Base-by-base conservation (phyloP, 1,140 invertebrate species). In the Delia radicum region DNA sequence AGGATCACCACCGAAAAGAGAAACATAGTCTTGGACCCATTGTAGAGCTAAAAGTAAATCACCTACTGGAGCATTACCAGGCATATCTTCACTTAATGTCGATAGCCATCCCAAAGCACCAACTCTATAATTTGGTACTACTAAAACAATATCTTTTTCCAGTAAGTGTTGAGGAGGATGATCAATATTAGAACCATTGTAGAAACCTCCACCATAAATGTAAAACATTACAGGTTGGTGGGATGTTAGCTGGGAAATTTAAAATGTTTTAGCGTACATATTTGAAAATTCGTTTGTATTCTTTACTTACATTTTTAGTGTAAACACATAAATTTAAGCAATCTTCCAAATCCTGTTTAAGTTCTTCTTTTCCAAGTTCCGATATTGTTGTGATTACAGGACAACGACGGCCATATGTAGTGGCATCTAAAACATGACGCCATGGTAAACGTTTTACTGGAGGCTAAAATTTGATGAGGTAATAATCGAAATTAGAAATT, bases 41-140 rank as follows among this genome's bases (percentile, higher is more conserved):
- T 87, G 81, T 31, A 92, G 79, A 0, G 91, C 90, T 72, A 86
- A 26, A 1, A 81, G 29, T 6, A 84, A 79, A 75, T 86, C 84
- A 0, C 65, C 77, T 21, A 86, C 79, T 0, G 82, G 81, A 13
- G 77, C 82, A 79, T 86, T 86, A 21, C 84, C 84, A 0, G 84
- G 82, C 48, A 86, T 74, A 37, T 79, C 77, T 0, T 82, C 24
- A 4, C 76, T 80, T 15, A 75, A 71, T 77, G 87, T 90, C 5
- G 83, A 88, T 79, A 89, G 75, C 84, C 89, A 89, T 85, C 89
- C 89, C 61, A 89, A 83, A 0, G 87, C 87, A 33, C 89, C 90
- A 67, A 93, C 88, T 85, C 95, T 90, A 83, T 94, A 96, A 82
- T 96, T 95, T 0, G 93, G 87, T 1, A 93, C 92, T 3, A 96